A percentile compares a stretch with the other conserved stretches of the same genome.
Evolutionary conservation across 2,113 vertebrate species (phyloP).

Genomic region (Myocastor coypus): DNA sequence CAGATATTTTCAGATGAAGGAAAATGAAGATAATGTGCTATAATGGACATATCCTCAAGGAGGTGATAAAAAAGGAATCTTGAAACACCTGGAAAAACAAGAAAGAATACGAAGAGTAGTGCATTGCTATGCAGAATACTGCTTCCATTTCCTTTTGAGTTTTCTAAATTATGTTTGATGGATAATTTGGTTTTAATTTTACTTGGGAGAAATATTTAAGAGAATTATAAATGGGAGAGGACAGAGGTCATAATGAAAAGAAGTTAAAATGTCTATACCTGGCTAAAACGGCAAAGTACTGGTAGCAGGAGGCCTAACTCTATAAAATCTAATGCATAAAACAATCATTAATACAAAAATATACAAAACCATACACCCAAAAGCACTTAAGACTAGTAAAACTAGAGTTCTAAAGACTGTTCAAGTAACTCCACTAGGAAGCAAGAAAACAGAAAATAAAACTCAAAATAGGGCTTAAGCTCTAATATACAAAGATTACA

Average conservation of each 20-base stretch:
- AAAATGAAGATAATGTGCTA: constrained; percentile 26
- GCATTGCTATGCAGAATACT: background rate
- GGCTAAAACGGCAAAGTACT: background rate
- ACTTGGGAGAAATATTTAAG: constrained; percentile 11
- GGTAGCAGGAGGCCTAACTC: background rate
- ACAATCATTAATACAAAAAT: background rate
- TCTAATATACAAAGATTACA: constrained; percentile 3
- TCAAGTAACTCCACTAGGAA: background rate
- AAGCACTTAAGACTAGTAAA: background rate
- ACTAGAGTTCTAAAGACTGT: background rate
- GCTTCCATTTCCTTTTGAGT: background rate
- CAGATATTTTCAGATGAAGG: background rate
- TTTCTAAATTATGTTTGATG: background rate
- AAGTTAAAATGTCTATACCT: background rate
- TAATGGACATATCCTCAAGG: background rate
- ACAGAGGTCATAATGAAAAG: background rate
- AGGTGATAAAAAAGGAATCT: background rate
- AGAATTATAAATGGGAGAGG: background rate
- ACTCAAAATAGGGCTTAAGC: background rate
- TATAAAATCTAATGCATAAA: background rate
- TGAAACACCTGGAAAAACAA: background rate
- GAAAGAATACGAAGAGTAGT: background rate
- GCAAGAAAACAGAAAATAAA: background rate
- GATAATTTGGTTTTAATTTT: background rate
- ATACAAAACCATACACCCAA: background rate